phyloP scores from a whole-genome alignment of 1,140 invertebrate species.

The Anadara kagoshimensis region DNA sequence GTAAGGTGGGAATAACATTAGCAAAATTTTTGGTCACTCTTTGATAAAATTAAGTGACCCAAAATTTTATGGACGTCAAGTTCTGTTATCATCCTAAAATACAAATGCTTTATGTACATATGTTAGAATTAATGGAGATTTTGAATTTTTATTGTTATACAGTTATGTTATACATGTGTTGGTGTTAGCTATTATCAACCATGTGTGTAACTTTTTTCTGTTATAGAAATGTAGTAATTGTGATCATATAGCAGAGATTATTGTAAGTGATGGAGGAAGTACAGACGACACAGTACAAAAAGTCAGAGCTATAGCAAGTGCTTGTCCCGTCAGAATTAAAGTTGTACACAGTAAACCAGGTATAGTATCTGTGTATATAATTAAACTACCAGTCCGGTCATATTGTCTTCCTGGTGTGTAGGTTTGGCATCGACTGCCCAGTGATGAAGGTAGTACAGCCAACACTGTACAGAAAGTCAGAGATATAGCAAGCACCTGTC shows the following conservation, averaged over 20 bases:
- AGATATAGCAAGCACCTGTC: neutral
- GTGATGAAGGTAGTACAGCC: conserved; percentile 35
- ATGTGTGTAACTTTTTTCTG: neutral
- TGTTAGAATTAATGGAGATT: too few relatives aligned
- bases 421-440: too few relatives aligned
- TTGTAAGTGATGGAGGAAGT: conserved; percentile 36
- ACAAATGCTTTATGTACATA: too few relatives aligned
- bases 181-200: neutral
- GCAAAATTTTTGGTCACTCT: too few relatives aligned
- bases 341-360: conserved; percentile 26
- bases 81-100: too few relatives aligned
- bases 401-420: too few relatives aligned
- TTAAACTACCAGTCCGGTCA: too few relatives aligned
- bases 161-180: too few relatives aligned
- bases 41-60: too few relatives aligned
- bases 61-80: too few relatives aligned
- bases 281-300: conserved; percentile 18
- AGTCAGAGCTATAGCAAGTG: conserved; percentile 9
- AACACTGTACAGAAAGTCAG: conserved; percentile 11
- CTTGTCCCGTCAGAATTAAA: conserved; percentile 3
- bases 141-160: too few relatives aligned
- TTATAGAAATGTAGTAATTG: conserved; percentile 10
- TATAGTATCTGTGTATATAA: neutral
- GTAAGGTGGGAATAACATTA: too few relatives aligned
- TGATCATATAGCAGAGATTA: conserved; percentile 10